phyloP scores from a whole-genome alignment of 2,113 vertebrate genomes.

The Cacatua alba region DNA sequence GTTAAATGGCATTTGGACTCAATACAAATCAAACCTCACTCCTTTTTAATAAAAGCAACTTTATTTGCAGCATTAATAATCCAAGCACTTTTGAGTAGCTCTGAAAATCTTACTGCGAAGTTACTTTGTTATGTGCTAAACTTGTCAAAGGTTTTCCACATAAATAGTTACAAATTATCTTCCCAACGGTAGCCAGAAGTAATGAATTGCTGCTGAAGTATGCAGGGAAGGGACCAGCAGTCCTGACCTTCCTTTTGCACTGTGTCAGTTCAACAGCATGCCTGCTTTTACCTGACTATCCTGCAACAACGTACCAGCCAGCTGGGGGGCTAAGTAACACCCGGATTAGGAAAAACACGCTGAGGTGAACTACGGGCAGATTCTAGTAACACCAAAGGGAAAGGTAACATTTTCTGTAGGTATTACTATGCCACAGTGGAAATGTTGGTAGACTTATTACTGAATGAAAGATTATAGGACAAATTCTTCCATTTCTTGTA shows the following conservation, averaged over 20 bases:
- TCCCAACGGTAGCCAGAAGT: fast-evolving
- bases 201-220: neutral
- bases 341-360: fast-evolving
- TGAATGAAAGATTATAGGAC: too few relatives aligned
- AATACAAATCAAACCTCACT: neutral
- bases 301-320: neutral
- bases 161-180: neutral
- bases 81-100: neutral
- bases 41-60: neutral
- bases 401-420: neutral
- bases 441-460: fast-evolving
- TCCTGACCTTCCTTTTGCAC: fast-evolving
- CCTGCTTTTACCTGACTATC: neutral
- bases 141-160: neutral
- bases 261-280: fast-evolving
- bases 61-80: neutral
- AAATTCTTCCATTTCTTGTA: neutral
- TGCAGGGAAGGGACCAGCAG: fast-evolving
- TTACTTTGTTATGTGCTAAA: neutral
- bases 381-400: too few relatives aligned
- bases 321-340: fast-evolving
- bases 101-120: neutral
- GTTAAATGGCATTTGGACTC: neutral
- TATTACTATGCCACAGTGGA: fast-evolving
- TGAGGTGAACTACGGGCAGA: fast-evolving